Evolutionary conservation across 2,797 vertebrate species (phyloP), one percentile per base, ranked within the genome.

Genomic region (Cyclura pinguis): DNA sequence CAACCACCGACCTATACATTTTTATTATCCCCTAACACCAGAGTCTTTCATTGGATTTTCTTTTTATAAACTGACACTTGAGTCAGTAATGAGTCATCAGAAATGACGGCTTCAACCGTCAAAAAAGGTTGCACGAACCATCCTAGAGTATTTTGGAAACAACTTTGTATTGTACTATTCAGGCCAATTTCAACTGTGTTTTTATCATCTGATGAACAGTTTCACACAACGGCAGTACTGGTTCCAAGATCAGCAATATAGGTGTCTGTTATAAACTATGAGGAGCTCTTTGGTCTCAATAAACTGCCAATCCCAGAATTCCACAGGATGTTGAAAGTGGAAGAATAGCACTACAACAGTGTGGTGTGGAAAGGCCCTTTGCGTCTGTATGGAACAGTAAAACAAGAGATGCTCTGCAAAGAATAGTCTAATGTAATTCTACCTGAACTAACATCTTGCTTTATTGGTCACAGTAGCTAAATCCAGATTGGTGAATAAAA

Each of bases 51-150:
- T 16, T 74, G 64, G 57, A 90, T 59, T 76, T 90, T 87, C 55
- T 77, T 90, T 86, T 82, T 76, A 64, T 52, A 82, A 83, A 64
- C 72, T 50, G 5, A 77, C 3, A 57, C 62, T 69, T 67, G 86
- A 94, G 76, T 91, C 87, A 93, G 85, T 94, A 95, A 85, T 94
- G 6, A 94, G 72, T 94, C 84, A 91, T 84, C 55, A 86, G 16
- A 87, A 29, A 78, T 72, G 84, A 47, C 9, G 57, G 78, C 35
- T n/a, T n/a, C 22, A 77, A 74, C 18, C 72, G 72, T 92, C 74
- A 74, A 38, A 62, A 74, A 24, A 85, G 87, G 47, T 14, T 22
- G 73, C 91, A 81, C 1, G 88, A 8, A 90, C 32, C 67, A 87
- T 47, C 80, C 42, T 16, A 67, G 82, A 77, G 47, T 14, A 59